Base-by-base conservation (phyloP, 2,113 vertebrate genomes). In the Anguilla rostrata region DNA sequence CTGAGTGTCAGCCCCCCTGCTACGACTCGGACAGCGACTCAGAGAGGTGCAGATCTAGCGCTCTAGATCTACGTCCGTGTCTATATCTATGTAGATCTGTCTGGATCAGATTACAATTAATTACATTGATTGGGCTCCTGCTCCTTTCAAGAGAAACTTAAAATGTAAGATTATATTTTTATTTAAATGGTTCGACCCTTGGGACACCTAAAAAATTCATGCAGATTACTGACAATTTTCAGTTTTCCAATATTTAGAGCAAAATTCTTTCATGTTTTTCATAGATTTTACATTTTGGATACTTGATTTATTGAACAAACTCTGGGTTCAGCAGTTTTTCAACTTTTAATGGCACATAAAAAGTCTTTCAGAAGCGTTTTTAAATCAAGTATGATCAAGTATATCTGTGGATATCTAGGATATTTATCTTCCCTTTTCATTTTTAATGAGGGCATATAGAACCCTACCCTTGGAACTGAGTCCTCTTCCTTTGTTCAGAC, bases 1-100 rank as follows among this genome's bases (percentile, higher is more conserved):
- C 86, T 0, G 89, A 91, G 34, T 94, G 93, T 29, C 92, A 93
- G 57, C 92, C 92, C 26, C 90, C 91, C 1, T 86, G 63, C n/a
- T 84, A 82, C 87, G 57, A 84, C 14, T 86, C 87, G 22, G 89
- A 88, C 53, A 87, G 87, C 0, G 86, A 91, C 40, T 56, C 1
- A 26, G 89, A 85, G 1, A 46, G 66, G 87, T 88, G 87, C 86
- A 46, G 43, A 53, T 53, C 49, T 53, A 6, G 1, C 1, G 0
- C 2, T 53, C 9, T 53, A 53, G 7, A 14, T 53, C 49, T 53
- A 14, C 12, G 12, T 53, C 49, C 14, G 7, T 7, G 49, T 53
- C 49, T 53, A 14, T 53, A 53, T 53, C 49, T 53, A 11, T 53
- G 7, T 14, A 53, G 49, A 53, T 53, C 49, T 53, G 49, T 53